These are phyloP conservation scores for Lamellibrachia luymesi DNA, from an alignment of 1,140 invertebrate genomes.

Conservation along the genomic window DNA sequence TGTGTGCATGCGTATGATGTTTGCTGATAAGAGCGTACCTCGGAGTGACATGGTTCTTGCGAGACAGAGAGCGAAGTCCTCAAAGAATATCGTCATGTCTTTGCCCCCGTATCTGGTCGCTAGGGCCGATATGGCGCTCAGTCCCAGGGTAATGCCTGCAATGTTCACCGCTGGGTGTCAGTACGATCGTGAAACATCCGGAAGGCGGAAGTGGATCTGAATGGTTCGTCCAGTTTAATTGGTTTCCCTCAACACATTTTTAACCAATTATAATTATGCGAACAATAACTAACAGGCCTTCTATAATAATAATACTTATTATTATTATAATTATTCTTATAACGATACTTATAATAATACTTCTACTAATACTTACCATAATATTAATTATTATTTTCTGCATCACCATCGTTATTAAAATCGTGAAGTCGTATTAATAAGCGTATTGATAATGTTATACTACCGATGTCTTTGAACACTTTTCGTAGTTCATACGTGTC, in stretches of 20 bases:
- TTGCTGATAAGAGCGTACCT: not conserved
- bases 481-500: conserved; percentile 7
- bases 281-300: not conserved
- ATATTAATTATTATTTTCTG: too few relatives aligned
- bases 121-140: conserved; percentile 1
- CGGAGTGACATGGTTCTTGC: conserved; percentile 6
- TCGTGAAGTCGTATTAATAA: too few relatives aligned
- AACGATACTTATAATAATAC: too few relatives aligned
- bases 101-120: conserved; percentile 7
- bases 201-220: not conserved
- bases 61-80: conserved; percentile 16
- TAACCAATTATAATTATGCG: too few relatives aligned
- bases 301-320: not conserved
- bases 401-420: too few relatives aligned
- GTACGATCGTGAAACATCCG: not conserved
- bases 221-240: too few relatives aligned
- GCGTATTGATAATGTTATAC: too few relatives aligned
- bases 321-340: too few relatives aligned
- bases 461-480: conserved; percentile 13
- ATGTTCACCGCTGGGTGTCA: not conserved
- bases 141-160: conserved; percentile 2
- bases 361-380: too few relatives aligned
- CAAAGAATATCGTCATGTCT: conserved; percentile 16
- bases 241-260: too few relatives aligned
- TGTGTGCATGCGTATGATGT: not conserved